Conservation (phyloP, 2,888 invertebrate genomes). For the Syrista parreyssii region DNA sequence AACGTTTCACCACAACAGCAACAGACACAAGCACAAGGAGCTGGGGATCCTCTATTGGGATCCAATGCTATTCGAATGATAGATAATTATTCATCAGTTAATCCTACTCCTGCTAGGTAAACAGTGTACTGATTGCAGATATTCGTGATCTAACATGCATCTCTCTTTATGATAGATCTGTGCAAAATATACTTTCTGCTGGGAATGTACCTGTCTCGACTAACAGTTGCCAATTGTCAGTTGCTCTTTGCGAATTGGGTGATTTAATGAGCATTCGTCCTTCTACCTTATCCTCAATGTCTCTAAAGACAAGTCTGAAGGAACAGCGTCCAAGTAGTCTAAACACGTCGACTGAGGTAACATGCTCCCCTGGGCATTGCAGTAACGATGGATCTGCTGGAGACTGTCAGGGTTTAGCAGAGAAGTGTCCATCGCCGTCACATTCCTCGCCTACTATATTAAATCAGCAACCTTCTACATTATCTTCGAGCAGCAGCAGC, state of each 20-base stretch:
- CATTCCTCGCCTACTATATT: conserved; percentile 51
- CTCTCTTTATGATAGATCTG: conserved; percentile 27
- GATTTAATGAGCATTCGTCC: conserved; percentile 44
- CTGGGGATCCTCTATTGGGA: conserved; percentile 39
- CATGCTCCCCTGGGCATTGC: conserved; percentile 26
- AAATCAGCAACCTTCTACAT: conserved; percentile 54
- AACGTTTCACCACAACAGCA: conserved; percentile 31
- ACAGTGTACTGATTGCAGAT: neutral
- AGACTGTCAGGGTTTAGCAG: conserved; percentile 38
- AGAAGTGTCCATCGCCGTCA: conserved; percentile 41
- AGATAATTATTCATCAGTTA: conserved; percentile 38
- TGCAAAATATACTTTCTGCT: conserved; percentile 36
- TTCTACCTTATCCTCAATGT: conserved; percentile 47
- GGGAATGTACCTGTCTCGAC: conserved; percentile 23
- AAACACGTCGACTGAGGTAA: conserved; percentile 29
- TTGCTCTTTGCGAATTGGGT: conserved; percentile 44
- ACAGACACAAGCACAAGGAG: conserved; percentile 37
- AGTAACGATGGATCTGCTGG: conserved; percentile 38
- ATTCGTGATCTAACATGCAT: conserved; percentile 4
- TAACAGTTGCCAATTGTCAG: conserved; percentile 40
- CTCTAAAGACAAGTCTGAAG: conserved; percentile 50
- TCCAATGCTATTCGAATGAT: conserved; percentile 40
- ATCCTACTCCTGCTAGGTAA: conserved; percentile 45
- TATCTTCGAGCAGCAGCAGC: conserved; percentile 62
- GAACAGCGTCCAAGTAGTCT: conserved; percentile 30